These are phyloP conservation scores for Cyprinodon variegatus DNA, from an alignment of 2,113 vertebrate genomes.

Conservation along the genomic window DNA sequence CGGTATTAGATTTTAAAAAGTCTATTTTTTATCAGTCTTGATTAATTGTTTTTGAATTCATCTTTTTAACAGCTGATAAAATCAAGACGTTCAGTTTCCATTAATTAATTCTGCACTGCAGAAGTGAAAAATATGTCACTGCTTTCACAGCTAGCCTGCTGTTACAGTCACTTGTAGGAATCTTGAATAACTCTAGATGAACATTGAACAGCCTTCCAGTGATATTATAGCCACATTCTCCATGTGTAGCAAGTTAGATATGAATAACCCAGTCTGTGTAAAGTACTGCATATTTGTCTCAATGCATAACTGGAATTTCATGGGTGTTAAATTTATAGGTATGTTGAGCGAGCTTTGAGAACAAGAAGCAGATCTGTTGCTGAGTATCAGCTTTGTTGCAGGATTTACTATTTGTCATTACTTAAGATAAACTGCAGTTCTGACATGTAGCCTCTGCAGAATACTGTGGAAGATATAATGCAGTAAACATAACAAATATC, in stretches of 20 bases:
- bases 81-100: background rate
- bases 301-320: background rate
- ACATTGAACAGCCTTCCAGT: background rate
- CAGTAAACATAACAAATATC: conserved; percentile 9
- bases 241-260: background rate
- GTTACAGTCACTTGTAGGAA: conserved; percentile 1
- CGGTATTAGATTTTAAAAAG: background rate
- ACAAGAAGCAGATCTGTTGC: conserved; percentile 21
- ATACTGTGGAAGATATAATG: background rate
- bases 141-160: background rate
- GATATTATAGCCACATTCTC: background rate
- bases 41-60: background rate
- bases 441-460: conserved; percentile 2
- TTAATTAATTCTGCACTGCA: background rate
- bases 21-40: background rate
- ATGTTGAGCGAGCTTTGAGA: conserved; percentile 15
- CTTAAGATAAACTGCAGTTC: background rate
- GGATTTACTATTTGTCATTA: conserved; percentile 7
- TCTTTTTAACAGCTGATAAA: background rate
- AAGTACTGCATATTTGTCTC: conserved; percentile 21
- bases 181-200: background rate
- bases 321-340: conserved; percentile 3
- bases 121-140: background rate
- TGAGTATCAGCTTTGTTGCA: conserved; percentile 20
- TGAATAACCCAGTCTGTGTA: background rate